Percentiles rank a stretch among this genome's conserved stretches.
phyloP scores from a whole-genome alignment of 1,140 invertebrate genomes.

The Macrobrachium rosenbergii region DNA sequence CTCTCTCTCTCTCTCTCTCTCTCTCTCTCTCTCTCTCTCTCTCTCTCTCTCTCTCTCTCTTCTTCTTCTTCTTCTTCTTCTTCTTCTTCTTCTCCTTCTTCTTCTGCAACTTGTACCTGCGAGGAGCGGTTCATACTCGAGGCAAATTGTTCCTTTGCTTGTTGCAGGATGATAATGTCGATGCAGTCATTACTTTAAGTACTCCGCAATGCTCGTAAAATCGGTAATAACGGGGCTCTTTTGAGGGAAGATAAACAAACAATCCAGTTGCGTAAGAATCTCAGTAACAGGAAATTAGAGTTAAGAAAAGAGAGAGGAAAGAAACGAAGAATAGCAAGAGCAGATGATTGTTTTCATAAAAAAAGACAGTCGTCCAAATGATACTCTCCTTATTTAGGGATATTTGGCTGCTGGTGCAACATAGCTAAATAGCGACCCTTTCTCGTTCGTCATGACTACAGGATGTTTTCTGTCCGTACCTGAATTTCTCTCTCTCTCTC shows the following conservation, averaged over 20 bases:
- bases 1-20: slow-evolving; percentile 39
- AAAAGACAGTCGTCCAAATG: background rate
- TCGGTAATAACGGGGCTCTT: too few species aligned
- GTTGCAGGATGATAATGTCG: too few species aligned
- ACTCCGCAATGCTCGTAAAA: background rate
- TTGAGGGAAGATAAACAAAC: background rate
- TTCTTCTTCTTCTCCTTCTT: background rate
- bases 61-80: background rate
- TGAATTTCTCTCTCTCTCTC: background rate
- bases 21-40: slow-evolving; percentile 38
- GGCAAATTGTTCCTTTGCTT: too few species aligned
- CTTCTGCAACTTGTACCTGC: background rate
- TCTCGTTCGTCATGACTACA: too few species aligned
- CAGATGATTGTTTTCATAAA: background rate
- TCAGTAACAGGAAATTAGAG: background rate
- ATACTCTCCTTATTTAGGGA: background rate
- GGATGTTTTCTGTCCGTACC: too few species aligned
- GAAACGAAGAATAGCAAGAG: background rate
- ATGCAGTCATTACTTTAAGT: too few species aligned
- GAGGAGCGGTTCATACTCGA: too few species aligned
- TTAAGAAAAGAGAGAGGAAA: background rate
- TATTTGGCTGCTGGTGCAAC: too few species aligned
- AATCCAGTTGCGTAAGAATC: background rate
- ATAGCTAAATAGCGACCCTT: too few species aligned
- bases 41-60: slow-evolving; percentile 27